Conservation (phyloP, 2,888 invertebrate genomes). For the Drosophila gaucha region DNA sequence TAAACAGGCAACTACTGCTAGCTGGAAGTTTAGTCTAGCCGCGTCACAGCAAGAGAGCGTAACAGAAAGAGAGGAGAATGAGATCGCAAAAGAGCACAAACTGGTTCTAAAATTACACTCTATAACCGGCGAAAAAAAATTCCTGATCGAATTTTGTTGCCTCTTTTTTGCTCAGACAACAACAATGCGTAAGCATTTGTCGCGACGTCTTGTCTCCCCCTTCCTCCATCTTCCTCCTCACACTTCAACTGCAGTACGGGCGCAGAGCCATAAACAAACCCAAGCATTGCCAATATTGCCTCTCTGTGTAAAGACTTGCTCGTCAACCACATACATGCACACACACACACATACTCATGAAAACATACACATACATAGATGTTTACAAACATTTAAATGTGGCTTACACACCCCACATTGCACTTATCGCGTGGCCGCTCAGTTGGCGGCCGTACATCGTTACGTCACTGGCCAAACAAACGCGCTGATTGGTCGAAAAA, state of each 20-base stretch:
- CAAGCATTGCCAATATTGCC: constrained; percentile 8
- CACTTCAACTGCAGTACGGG: background rate
- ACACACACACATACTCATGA: background rate
- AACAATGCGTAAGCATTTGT: constrained; percentile 14
- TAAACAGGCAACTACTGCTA: constrained; percentile 22
- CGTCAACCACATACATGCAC: background rate
- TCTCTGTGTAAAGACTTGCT: constrained; percentile 7
- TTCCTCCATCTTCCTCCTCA: background rate
- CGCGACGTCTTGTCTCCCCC: constrained; percentile 14
- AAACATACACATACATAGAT: background rate
- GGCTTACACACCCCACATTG: constrained; percentile 48
- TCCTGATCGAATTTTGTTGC: constrained; percentile 16
- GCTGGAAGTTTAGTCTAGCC: constrained; percentile 17
- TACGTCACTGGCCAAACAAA: constrained; percentile 82
- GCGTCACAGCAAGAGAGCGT: background rate
- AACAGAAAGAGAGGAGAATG: constrained; percentile 5
- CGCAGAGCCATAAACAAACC: constrained; percentile 47
- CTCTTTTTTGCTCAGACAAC: no score
- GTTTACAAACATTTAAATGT: constrained; percentile 15
- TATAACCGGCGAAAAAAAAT: constrained; percentile 56
- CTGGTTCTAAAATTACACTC: constrained; percentile 57
- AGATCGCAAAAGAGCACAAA: constrained; percentile 28
- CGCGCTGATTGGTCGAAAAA: constrained; percentile 83
- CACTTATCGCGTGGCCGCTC: constrained; percentile 53
- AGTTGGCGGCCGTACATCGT: constrained; percentile 63